phyloP scores from a whole-genome alignment of 2,113 vertebrate species.

The Sinocyclocheilus rhinocerous region DNA sequence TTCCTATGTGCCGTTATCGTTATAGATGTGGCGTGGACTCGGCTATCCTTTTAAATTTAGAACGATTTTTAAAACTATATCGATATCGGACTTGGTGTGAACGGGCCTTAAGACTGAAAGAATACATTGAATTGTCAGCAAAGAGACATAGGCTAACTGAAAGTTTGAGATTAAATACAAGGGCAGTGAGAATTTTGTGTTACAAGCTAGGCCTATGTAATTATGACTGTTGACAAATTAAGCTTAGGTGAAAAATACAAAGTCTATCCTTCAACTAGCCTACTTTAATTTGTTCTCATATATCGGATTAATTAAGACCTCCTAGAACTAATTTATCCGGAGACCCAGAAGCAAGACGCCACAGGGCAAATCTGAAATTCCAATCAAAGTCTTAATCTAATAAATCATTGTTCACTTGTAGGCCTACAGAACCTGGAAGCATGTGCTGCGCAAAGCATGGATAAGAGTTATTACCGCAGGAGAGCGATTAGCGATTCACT shows the following conservation, averaged over 20 bases:
- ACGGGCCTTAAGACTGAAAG: constrained; percentile 35
- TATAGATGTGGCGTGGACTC: no score
- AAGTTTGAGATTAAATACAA: background rate
- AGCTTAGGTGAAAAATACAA: background rate
- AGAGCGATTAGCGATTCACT: constrained; percentile 48
- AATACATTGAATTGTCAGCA: no score
- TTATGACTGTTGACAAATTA: background rate
- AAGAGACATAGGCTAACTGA: background rate
- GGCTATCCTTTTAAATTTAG: no score
- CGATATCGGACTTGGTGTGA: no score
- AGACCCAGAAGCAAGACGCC: background rate
- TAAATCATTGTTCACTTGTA: background rate
- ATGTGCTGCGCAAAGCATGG: background rate
- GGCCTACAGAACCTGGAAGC: background rate
- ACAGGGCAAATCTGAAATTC: background rate
- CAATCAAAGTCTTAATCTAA: constrained; percentile 2
- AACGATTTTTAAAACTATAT: no score
- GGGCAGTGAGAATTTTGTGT: background rate
- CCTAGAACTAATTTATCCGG: background rate
- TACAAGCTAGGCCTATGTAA: no score
- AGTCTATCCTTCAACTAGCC: background rate
- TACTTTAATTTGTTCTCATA: background rate
- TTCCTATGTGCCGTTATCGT: no score
- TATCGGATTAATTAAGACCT: constrained; percentile 1
- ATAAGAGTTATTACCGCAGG: background rate